A percentile compares a stretch with the other conserved stretches of the same genome.
phyloP scores from a whole-genome alignment of 2,797 vertebrate genomes.

The Anguilla marmorata region DNA sequence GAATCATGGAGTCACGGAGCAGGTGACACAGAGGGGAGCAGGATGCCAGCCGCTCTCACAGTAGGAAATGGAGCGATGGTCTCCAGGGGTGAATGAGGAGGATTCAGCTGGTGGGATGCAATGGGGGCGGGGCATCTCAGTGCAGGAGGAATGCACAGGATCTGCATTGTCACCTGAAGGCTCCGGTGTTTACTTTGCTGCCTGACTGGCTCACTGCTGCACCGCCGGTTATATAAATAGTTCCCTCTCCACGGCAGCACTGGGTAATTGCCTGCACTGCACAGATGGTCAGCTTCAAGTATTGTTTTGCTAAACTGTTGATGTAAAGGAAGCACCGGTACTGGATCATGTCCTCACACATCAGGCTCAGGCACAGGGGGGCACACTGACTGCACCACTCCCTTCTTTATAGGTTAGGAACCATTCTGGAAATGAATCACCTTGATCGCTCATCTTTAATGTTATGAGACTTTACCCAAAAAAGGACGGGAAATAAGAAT shows the following conservation, averaged over 20 bases:
- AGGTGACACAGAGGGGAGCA: background rate
- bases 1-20: background rate
- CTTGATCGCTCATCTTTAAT: background rate
- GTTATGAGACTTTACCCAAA: constrained; percentile 22
- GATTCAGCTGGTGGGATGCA: background rate
- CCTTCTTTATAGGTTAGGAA: constrained; percentile 16
- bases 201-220: constrained; percentile 31
- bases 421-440: constrained; percentile 15
- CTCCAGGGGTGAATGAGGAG: background rate
- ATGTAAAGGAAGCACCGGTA: constrained; percentile 69
- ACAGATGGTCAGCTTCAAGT: constrained; percentile 60
- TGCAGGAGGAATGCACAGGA: constrained; percentile 22
- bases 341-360: constrained; percentile 46
- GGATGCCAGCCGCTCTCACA: background rate
- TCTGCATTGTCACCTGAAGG: constrained; percentile 15
- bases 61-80: background rate
- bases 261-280: constrained; percentile 40
- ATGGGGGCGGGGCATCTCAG: background rate
- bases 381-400: constrained; percentile 5
- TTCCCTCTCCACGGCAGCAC: constrained; percentile 28
- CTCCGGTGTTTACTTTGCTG: constrained; percentile 45
- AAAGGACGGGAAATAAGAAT: background rate
- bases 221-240: constrained; percentile 43
- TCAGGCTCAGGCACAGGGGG: constrained; percentile 24
- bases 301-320: constrained; percentile 58